Conservation (phyloP, 2,113 vertebrate genomes). For the Neofelis nebulosa region DNA sequence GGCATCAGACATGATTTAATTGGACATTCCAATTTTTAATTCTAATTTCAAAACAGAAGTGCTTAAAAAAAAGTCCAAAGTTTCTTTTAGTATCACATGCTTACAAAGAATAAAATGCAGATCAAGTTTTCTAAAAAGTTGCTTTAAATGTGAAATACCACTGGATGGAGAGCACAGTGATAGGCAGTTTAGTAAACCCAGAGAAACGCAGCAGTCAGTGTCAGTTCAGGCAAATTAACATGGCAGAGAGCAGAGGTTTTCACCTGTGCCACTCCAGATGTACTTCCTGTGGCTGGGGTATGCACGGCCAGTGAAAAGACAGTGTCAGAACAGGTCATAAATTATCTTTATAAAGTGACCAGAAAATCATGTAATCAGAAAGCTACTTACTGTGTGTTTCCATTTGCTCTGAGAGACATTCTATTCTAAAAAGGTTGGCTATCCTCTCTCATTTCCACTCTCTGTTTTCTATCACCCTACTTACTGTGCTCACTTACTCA, state of each 20-base stretch:
- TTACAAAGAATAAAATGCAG: constrained; percentile 47
- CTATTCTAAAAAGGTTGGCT: neutral
- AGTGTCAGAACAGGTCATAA: neutral
- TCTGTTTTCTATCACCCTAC: neutral
- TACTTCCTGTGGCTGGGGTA: neutral
- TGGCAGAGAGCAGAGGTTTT: neutral
- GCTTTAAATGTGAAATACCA: constrained; percentile 35
- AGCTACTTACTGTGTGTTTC: constrained; percentile 29
- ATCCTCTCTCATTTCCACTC: neutral
- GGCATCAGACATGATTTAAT: constrained; percentile 42
- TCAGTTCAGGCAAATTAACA: neutral
- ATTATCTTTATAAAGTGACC: neutral
- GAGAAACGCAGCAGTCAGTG: constrained; percentile 19
- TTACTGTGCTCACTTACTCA: neutral
- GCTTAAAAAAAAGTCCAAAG: neutral
- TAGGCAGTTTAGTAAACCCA: neutral
- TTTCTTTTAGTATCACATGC: constrained; percentile 22
- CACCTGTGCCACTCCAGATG: neutral
- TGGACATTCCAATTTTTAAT: constrained; percentile 59
- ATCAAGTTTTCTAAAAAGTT: constrained; percentile 23
- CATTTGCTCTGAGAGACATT: neutral
- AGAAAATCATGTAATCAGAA: constrained; percentile 14
- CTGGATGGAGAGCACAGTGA: neutral
- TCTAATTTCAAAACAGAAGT: constrained; percentile 58
- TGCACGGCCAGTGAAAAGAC: neutral